Evolutionary conservation across 2,888 invertebrate species (phyloP), one percentile per base, ranked within the genome.

Genomic region (Drosophila prolongata): DNA sequence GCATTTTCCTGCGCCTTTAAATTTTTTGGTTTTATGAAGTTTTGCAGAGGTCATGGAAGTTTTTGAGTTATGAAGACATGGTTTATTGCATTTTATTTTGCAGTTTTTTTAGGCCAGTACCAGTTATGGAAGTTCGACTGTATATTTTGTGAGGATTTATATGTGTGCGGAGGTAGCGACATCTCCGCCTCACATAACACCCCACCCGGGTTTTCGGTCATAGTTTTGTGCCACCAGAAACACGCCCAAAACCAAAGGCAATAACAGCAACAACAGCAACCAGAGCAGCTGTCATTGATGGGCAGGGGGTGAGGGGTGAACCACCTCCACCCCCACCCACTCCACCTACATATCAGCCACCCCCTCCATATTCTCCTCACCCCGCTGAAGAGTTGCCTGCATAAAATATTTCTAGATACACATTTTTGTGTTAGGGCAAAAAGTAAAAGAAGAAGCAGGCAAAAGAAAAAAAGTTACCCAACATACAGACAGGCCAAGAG

Each of bases 341-440:
- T 35, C 42, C 56, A 50, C 34, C 43, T 37, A 50, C 34, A 38
- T 37, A 49, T 47, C 47, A 10, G 46, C 27, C 24, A 19, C 56
- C 47, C 54, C 49, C 49, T 16, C 49, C 49, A 47, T 11, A 40
- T 34, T 24, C 37, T 16, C 40, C 54, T 47, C 52, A 14, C 47
- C 50, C 66, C 62, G 52, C 67, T 69, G 65, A 57, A 60, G 71
- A 66, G 77, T 75, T 75, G 77, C 65, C 75, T 75, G 82, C 82
- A 83, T 86, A 80, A 77, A 66, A 79, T 83, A 82, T 86, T 77
- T 83, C 77, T 80, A 83, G 84, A 83, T 86, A 83, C 84, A 86
- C 80, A 82, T 70, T 78, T 81, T 73, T 68, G 79, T 79, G 79
- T 79, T 78, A 79, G 64, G 68, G 38, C 57, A 62, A 66, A 62